phyloP scores from a whole-genome alignment of 2,888 invertebrate genomes.

The Agrilus mali region DNA sequence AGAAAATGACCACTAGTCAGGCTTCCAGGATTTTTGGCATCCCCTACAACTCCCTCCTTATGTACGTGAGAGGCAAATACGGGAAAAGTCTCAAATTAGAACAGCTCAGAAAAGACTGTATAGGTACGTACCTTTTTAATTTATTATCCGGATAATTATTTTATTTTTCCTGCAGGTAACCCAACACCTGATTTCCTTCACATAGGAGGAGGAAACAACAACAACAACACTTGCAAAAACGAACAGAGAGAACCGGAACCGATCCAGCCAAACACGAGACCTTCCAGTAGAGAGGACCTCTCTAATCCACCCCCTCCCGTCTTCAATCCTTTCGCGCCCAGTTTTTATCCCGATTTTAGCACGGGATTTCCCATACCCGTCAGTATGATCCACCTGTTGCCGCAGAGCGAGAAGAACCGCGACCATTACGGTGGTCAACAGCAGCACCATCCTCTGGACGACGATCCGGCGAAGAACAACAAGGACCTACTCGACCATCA shows the following conservation, averaged over 20 bases:
- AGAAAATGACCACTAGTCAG: conserved; percentile 88
- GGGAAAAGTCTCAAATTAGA: conserved; percentile 85
- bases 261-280: conserved; percentile 35
- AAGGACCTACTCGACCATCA: conserved; percentile 27
- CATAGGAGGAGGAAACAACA: conserved; percentile 32
- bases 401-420: conserved; percentile 63
- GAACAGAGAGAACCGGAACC: conserved; percentile 25
- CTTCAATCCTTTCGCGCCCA: conserved; percentile 66
- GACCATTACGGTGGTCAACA: conserved; percentile 47
- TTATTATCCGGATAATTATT: conserved; percentile 18
- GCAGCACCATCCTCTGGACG: conserved; percentile 36
- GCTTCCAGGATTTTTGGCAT: conserved; percentile 84
- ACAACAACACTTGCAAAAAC: conserved; percentile 41
- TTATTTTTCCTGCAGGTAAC: conserved; percentile 40
- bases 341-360: conserved; percentile 71
- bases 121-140: conserved; percentile 34
- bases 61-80: conserved; percentile 88
- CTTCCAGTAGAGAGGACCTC: conserved; percentile 48
- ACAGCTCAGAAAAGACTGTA: conserved; percentile 77
- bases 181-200: conserved; percentile 7
- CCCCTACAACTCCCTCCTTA: conserved; percentile 82
- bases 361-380: conserved; percentile 73
- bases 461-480: conserved; percentile 36
- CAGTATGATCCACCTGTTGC: conserved; percentile 72
- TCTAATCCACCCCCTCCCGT: conserved; percentile 42